These are phyloP conservation scores for Melanaphis sacchari DNA, from an alignment of 1,140 invertebrate species.

Conservation along the genomic window DNA sequence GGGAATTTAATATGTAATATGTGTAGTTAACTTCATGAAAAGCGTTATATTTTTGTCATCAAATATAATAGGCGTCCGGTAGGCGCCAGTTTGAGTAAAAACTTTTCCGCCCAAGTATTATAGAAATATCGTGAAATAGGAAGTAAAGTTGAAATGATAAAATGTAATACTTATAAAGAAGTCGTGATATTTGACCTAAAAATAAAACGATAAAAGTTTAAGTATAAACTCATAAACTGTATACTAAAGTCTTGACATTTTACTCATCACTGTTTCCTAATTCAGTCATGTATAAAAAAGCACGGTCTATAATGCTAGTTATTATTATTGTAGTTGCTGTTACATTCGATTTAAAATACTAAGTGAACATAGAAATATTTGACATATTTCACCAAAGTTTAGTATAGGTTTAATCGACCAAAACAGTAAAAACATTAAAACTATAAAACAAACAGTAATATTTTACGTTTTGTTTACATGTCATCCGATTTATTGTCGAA, in stretches of 20 bases:
- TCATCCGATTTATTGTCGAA: conserved; percentile 24
- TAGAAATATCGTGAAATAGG: neutral
- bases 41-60: neutral
- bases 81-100: conserved; percentile 7
- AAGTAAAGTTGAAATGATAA: neutral
- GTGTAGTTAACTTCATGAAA: neutral
- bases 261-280: conserved; percentile 25
- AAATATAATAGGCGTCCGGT: neutral
- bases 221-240: neutral
- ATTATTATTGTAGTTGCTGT: neutral
- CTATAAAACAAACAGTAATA: neutral
- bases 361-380: neutral
- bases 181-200: conserved; percentile 12
- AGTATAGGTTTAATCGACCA: neutral
- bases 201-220: neutral
- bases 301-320: neutral
- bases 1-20: neutral
- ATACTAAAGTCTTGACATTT: neutral
- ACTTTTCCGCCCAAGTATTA: neutral
- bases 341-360: neutral
- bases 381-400: neutral
- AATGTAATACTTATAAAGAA: neutral
- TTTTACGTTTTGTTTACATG: conserved; percentile 31
- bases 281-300: neutral
- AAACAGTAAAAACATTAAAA: neutral